Evolutionary conservation across 2,797 vertebrate species (phyloP).

Genomic region (Fundulus diaphanus): DNA sequence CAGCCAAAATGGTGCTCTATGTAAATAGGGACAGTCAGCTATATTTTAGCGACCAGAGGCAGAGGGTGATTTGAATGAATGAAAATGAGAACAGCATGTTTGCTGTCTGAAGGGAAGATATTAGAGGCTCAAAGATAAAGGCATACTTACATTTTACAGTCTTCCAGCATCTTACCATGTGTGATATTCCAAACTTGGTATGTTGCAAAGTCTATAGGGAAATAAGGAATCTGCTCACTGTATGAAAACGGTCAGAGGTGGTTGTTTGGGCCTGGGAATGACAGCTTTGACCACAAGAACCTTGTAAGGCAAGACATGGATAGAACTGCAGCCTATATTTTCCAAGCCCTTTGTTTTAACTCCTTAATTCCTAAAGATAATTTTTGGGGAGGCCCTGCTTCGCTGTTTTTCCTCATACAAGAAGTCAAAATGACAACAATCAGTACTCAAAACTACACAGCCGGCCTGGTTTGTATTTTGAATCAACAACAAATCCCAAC

Average conservation of each 20-base stretch:
- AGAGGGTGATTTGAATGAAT: constrained; percentile 63
- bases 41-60: constrained; percentile 38
- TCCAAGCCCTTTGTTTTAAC: constrained; percentile 22
- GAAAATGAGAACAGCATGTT: constrained; percentile 58
- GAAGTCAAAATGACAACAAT: constrained; percentile 50
- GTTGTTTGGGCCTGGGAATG: constrained; percentile 20
- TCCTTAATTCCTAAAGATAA: constrained; percentile 40
- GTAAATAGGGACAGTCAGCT: constrained; percentile 42
- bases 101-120: constrained; percentile 35
- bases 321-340: constrained; percentile 52
- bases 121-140: constrained; percentile 29
- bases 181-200: constrained; percentile 32
- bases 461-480: constrained; percentile 39
- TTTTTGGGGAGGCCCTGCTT: constrained; percentile 45
- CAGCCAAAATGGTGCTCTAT: constrained; percentile 28
- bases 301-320: constrained; percentile 27
- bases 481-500: constrained; percentile 50
- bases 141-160: constrained; percentile 2
- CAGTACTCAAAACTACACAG: constrained; percentile 33
- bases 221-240: constrained; percentile 20
- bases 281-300: constrained; percentile 34
- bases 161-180: not conserved
- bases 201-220: not conserved
- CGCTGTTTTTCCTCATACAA: constrained; percentile 33
- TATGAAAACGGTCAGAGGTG: constrained; percentile 39